These are phyloP conservation scores for Popillia japonica DNA, from an alignment of 1,140 invertebrate species.

Conservation along the genomic window DNA sequence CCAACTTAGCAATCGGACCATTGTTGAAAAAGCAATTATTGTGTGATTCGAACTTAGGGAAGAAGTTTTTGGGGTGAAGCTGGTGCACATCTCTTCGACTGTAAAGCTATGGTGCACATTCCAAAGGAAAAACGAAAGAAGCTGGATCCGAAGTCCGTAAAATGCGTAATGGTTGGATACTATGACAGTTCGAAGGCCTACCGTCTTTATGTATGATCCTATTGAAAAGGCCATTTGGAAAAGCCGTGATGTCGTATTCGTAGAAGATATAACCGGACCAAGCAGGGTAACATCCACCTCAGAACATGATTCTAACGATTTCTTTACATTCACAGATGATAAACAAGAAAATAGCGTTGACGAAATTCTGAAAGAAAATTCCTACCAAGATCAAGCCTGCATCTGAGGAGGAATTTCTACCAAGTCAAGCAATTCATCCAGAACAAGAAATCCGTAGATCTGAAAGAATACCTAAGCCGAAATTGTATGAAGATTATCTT, in stretches of 20 bases:
- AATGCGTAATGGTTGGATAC: conserved; percentile 39
- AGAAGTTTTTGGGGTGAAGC: conserved; percentile 58
- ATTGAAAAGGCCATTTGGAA: not conserved
- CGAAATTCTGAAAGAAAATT: too few relatives aligned
- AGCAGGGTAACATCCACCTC: not conserved
- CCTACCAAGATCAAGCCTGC: not conserved
- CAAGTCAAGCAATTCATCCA: not conserved
- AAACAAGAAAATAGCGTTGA: too few relatives aligned
- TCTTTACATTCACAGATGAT: too few relatives aligned
- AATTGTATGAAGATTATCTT: not conserved
- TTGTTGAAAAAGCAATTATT: conserved; percentile 58
- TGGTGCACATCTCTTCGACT: conserved; percentile 40
- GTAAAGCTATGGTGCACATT: conserved; percentile 28
- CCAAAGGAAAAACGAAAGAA: conserved; percentile 38
- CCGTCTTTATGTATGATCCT: too few relatives aligned
- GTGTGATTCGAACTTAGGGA: conserved; percentile 44
- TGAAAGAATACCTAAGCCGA: not conserved
- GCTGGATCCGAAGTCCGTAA: conserved; percentile 20
- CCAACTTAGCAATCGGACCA: conserved; percentile 56
- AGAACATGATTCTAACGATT: too few relatives aligned
- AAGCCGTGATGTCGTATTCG: not conserved
- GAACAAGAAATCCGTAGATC: too few relatives aligned
- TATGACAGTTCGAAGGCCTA: conserved; percentile 40
- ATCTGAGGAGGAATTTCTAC: not conserved
- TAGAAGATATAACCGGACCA: not conserved